Conservation (phyloP, 2,797 vertebrate genomes). For the Leuciscus waleckii region DNA sequence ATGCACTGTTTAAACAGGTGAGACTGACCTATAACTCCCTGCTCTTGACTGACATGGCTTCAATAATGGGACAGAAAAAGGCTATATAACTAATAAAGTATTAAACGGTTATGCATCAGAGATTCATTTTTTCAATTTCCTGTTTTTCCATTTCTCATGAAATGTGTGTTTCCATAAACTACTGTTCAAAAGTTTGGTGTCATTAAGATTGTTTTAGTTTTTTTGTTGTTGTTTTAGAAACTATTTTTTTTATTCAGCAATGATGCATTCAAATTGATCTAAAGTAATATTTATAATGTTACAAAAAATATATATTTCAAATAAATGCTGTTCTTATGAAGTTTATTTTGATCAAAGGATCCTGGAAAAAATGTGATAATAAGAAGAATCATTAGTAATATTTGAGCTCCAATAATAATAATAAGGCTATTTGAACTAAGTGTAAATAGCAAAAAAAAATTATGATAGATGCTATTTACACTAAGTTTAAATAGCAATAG, state of each 20-base stretch:
- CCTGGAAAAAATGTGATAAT: not conserved
- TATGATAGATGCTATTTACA: too few relatives aligned
- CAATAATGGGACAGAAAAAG: not conserved
- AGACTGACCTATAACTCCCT: not conserved
- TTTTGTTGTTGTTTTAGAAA: not conserved
- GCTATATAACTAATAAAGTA: not conserved
- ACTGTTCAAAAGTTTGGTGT: not conserved
- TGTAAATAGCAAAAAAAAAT: too few relatives aligned
- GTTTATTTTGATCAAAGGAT: not conserved
- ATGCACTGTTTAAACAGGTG: slow-evolving; percentile 95
- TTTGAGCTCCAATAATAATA: too few relatives aligned
- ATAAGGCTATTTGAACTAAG: too few relatives aligned
- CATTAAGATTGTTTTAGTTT: not conserved
- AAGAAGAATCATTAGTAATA: too few relatives aligned
- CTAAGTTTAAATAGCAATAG: too few relatives aligned
- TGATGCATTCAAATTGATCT: too few relatives aligned
- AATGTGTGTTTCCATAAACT: not conserved
- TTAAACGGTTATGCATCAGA: not conserved
- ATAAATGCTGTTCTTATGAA: not conserved
- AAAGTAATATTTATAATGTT: not conserved
- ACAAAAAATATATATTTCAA: not conserved
- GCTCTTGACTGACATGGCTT: not conserved
- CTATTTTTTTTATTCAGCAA: not conserved
- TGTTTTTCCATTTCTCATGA: not conserved
- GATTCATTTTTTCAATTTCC: not conserved